Evolutionary conservation across 1,140 invertebrate genomes (phyloP).

Genomic region (Oreohelix idahoensis): DNA sequence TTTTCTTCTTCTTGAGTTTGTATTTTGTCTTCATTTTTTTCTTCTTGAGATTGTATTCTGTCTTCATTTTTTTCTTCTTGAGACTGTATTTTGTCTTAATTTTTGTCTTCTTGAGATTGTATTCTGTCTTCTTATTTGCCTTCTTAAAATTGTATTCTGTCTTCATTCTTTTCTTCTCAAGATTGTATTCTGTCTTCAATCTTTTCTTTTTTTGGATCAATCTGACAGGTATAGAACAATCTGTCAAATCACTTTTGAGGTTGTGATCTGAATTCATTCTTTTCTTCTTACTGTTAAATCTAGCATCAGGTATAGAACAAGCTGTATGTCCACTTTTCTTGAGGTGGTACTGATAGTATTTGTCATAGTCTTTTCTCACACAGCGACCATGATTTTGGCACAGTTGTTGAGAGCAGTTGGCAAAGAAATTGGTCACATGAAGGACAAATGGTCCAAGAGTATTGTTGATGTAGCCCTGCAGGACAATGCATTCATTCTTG

Average conservation of each 20-base stretch:
- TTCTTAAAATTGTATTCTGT: too few species aligned
- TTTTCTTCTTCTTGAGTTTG: too few species aligned
- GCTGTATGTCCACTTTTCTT: not conserved
- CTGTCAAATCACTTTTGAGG: not conserved
- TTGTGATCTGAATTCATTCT: not conserved
- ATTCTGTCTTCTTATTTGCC: too few species aligned
- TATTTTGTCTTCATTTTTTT: too few species aligned
- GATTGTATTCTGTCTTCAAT: too few species aligned
- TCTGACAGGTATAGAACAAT: too few species aligned
- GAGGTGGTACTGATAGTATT: conserved; percentile 31
- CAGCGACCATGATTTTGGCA: conserved; percentile 50
- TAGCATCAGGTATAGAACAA: not conserved
- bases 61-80: too few species aligned
- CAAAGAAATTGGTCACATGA: conserved; percentile 44
- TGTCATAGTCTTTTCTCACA: conserved; percentile 43
- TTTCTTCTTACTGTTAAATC: not conserved
- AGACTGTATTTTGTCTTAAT: too few species aligned
- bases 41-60: too few species aligned
- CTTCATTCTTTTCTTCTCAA: too few species aligned
- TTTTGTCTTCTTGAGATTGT: too few species aligned
- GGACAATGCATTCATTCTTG: conserved; percentile 40
- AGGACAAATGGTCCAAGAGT: conserved; percentile 46
- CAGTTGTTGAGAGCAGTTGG: conserved; percentile 22
- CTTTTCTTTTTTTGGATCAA: too few species aligned
- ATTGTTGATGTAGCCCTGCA: conserved; percentile 45